phyloP scores from a whole-genome alignment of 2,888 invertebrate species.

The Rhimphoctona megacephalus region DNA sequence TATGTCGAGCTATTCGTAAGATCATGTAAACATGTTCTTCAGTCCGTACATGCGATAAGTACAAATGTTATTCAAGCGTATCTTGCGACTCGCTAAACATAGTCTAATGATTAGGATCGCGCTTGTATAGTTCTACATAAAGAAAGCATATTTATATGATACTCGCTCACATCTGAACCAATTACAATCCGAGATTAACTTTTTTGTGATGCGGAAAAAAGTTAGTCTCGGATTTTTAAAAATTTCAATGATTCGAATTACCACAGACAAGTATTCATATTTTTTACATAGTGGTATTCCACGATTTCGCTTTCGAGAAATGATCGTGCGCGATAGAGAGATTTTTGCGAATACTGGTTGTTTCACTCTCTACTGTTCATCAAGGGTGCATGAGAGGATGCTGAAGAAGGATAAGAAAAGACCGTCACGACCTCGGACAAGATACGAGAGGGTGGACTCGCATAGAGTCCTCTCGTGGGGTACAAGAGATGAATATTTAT shows the following conservation, averaged over 20 bases:
- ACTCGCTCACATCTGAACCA: no score
- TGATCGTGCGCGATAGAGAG: slow-evolving; percentile 3
- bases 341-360: slow-evolving; percentile 12
- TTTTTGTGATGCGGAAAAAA: no score
- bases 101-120: no score
- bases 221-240: no score
- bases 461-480: slow-evolving; percentile 62
- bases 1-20: background rate
- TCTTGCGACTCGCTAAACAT: background rate
- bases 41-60: background rate
- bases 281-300: background rate
- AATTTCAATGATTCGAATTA: background rate
- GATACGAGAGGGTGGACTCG: slow-evolving; percentile 44
- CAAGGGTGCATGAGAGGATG: slow-evolving; percentile 7
- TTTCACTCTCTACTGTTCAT: slow-evolving; percentile 37
- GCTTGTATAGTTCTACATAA: no score
- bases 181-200: no score
- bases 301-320: background rate
- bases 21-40: background rate
- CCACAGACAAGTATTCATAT: slow-evolving; percentile 27
- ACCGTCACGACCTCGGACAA: slow-evolving; percentile 59
- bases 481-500: slow-evolving; percentile 74
- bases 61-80: background rate
- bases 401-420: slow-evolving; percentile 45
- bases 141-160: no score